Conservation (phyloP, 2,888 invertebrate species). For the Xiphydria camelus region DNA sequence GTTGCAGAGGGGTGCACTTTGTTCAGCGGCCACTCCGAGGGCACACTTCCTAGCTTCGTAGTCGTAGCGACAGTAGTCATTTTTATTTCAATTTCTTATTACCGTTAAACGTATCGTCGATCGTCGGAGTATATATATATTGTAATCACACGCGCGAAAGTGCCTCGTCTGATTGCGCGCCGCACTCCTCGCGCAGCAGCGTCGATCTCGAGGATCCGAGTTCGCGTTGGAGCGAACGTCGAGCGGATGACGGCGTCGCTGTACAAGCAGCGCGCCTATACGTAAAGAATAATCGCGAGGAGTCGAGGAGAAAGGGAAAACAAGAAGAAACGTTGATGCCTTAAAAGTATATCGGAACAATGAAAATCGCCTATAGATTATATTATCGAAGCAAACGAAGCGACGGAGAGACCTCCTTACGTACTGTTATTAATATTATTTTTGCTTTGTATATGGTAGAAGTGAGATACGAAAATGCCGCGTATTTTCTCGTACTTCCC, state of each 20-base stretch:
- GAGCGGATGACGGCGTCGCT: too few relatives aligned
- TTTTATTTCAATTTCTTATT: slow-evolving; percentile 26
- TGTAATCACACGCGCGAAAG: slow-evolving; percentile 1
- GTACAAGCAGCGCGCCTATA: too few relatives aligned
- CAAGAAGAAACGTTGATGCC: slow-evolving; percentile 25
- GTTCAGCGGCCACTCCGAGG: slow-evolving; percentile 5
- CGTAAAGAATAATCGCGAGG: too few relatives aligned
- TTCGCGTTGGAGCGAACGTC: too few relatives aligned
- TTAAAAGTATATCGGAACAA: slow-evolving; percentile 25
- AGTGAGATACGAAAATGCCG: slow-evolving; percentile 1
- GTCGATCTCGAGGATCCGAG: too few relatives aligned
- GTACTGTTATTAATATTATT: slow-evolving; percentile 41
- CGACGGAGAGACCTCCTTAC: slow-evolving; percentile 32
- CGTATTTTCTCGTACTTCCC: slow-evolving; percentile 5
- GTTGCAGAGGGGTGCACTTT: too few relatives aligned
- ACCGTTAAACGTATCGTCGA: too few relatives aligned
- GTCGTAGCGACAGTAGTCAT: slow-evolving; percentile 32
- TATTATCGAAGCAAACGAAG: slow-evolving; percentile 32
- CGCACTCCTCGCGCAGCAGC: too few relatives aligned
- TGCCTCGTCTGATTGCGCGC: too few relatives aligned
- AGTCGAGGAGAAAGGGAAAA: slow-evolving; percentile 10
- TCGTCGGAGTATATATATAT: slow-evolving; percentile 16
- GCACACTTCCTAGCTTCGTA: slow-evolving; percentile 15
- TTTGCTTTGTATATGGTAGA: slow-evolving; percentile 44
- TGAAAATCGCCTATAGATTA: slow-evolving; percentile 25